A percentile compares a stretch with the other conserved stretches of the same genome.
These are phyloP conservation scores for Cheilosia urbana DNA, from an alignment of 2,888 invertebrate species.

Conservation along the genomic window DNA sequence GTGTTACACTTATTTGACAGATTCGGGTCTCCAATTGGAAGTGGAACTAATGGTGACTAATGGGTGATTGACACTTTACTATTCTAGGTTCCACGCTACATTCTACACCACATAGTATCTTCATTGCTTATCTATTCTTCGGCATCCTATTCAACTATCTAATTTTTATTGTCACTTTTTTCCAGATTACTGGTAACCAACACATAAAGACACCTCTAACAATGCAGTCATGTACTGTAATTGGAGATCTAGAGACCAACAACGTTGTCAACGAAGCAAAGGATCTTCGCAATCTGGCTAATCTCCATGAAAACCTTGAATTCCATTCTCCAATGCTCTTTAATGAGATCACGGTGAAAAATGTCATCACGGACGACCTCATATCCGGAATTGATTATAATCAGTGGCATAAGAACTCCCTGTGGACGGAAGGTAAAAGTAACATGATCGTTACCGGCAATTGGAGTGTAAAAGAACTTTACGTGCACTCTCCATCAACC, in stretches of 20 bases:
- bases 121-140: too few relatives aligned
- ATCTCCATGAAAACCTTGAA: conserved; percentile 79
- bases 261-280: conserved; percentile 82
- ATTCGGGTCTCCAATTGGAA: too few relatives aligned
- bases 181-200: conserved; percentile 81
- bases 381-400: conserved; percentile 83
- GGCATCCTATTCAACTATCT: too few relatives aligned
- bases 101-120: too few relatives aligned
- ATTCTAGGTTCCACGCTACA: too few relatives aligned
- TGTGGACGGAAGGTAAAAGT: conserved; percentile 80
- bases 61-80: too few relatives aligned
- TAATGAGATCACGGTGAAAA: conserved; percentile 77
- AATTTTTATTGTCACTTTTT: conserved; percentile 42
- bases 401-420: conserved; percentile 83
- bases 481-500: conserved; percentile 81
- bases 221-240: conserved; percentile 82
- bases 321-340: conserved; percentile 81
- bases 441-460: conserved; percentile 84
- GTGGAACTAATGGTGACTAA: too few relatives aligned
- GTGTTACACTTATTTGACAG: too few relatives aligned
- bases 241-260: conserved; percentile 79
- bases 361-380: conserved; percentile 78
- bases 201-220: conserved; percentile 82
- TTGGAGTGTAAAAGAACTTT: conserved; percentile 84
- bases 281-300: conserved; percentile 82